phyloP scores from a whole-genome alignment of 2,113 vertebrate species.

The Callocephalon fimbriatum region DNA sequence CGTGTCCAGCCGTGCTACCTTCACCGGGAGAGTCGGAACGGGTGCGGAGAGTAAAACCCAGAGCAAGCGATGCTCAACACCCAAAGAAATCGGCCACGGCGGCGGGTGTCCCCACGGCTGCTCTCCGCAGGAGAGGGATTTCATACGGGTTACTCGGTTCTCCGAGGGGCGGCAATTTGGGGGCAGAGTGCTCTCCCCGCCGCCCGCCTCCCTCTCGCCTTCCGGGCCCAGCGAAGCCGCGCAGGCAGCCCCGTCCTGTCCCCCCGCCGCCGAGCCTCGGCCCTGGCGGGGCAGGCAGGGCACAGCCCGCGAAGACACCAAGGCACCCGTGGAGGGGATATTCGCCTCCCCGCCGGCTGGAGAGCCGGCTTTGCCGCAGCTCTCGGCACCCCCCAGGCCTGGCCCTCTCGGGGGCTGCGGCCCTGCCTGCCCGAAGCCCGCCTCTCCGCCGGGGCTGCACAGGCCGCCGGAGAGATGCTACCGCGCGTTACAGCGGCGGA shows the following conservation, averaged over 20 bases:
- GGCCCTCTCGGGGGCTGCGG: background rate
- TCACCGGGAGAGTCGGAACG: background rate
- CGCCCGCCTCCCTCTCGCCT: background rate
- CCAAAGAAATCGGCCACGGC: background rate
- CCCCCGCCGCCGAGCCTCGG: background rate
- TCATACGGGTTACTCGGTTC: rapidly evolving
- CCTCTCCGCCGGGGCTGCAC: background rate
- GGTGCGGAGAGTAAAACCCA: rapidly evolving
- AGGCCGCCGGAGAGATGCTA: background rate
- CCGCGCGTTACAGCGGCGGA: background rate
- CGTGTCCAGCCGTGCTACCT: background rate
- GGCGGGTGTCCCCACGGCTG: background rate
- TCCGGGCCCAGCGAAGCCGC: background rate
- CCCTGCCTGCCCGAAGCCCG: background rate
- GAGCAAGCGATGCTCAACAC: background rate
- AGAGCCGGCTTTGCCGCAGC: background rate
- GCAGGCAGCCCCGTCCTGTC: too few species aligned
- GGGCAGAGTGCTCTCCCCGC: background rate
- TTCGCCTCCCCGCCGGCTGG: background rate
- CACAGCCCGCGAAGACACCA: background rate
- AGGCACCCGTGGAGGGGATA: background rate
- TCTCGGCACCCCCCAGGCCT: background rate
- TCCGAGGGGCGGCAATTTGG: background rate
- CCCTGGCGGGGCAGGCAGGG: background rate
- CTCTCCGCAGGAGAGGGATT: background rate